Evolutionary conservation across 2,888 invertebrate species (phyloP).

Genomic region (Quadriops clusia): DNA sequence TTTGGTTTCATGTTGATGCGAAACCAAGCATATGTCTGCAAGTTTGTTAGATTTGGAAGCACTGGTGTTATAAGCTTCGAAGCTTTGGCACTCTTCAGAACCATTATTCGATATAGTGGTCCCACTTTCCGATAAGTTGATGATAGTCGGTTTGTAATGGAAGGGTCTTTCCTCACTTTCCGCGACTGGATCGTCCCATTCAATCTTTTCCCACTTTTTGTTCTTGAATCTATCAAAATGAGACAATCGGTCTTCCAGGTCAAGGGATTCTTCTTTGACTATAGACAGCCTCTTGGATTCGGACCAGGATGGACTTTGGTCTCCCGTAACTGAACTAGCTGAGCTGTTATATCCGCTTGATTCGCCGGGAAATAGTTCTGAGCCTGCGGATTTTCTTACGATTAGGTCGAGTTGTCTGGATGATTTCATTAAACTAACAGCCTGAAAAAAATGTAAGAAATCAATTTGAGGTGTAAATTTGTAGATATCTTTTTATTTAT

Average conservation of each 20-base stretch:
- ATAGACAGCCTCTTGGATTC: slow-evolving; percentile 56
- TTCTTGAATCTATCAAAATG: slow-evolving; percentile 20
- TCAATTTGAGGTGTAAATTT: too few species aligned
- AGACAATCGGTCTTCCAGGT: slow-evolving; percentile 43
- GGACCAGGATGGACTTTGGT: slow-evolving; percentile 57
- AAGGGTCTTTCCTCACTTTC: slow-evolving; percentile 42
- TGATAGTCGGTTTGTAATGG: slow-evolving; percentile 58
- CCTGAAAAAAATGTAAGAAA: slow-evolving; percentile 39
- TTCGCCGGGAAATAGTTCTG: slow-evolving; percentile 69
- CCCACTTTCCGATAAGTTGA: slow-evolving; percentile 59
- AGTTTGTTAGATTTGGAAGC: slow-evolving; percentile 26
- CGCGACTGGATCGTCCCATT: slow-evolving; percentile 50
- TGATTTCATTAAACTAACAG: slow-evolving; percentile 69
- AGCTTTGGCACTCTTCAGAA: slow-evolving; percentile 30
- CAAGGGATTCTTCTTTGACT: slow-evolving; percentile 58
- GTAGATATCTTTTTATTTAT: neutral
- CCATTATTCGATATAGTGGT: slow-evolving; percentile 54
- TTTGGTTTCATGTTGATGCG: slow-evolving; percentile 43
- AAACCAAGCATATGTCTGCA: slow-evolving; percentile 36
- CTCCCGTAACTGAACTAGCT: slow-evolving; percentile 69
- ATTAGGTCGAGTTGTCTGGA: slow-evolving; percentile 63
- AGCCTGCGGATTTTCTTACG: slow-evolving; percentile 66
- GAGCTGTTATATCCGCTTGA: slow-evolving; percentile 77
- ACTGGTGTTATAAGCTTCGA: slow-evolving; percentile 36
- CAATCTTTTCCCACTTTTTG: slow-evolving; percentile 32